Base-by-base conservation (phyloP, 2,113 vertebrate species). In the Monarcha castaneiventris region DNA sequence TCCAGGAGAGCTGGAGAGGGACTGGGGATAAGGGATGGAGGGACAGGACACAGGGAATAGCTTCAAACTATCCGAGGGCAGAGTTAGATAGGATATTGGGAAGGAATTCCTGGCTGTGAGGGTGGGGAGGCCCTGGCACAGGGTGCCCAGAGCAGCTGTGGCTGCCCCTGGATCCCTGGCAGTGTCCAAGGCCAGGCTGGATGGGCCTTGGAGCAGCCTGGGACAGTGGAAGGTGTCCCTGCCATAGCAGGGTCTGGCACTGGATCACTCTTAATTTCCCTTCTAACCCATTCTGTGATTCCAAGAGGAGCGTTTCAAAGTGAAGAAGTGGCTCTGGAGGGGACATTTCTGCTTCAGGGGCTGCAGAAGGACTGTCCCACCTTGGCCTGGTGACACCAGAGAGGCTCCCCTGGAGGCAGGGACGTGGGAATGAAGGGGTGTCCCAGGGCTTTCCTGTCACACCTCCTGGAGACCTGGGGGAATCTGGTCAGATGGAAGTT, bases 21-120 rank as follows among this genome's bases (percentile, higher is more conserved):
- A 37, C 41, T 48, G 16, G 77, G 33, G 33, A 80, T 33, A 37
- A 20, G 20, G 39, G 6, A 4, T 35, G 19, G 19, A 64, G 25
- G 19, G 32, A 54, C 49, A 44, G 61, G 9, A 44, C 49, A 15
- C 4, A 7, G 39, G 26, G 39, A 66, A 25, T 55, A 51, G 62
- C 41, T 66, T 19, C 27, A 3, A 19, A 55, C 7, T 55, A 33
- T 26, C 49, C 25, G 16, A 16, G 51, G 6, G 27, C 62, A 80
- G 77, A 16, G 33, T 0, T 32, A 0, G 41, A 21, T 56, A 41
- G 52, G 43, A 39, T 3, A 48, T 2, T 80, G 52, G 29, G n/a
- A 0, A 48, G 52, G 1, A 81, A 48, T 48, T 48, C 0, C 0
- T 67, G 5, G 1, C 33, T 56, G 16, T 0, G 33, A 55, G 32